phyloP scores from a whole-genome alignment of 2,888 invertebrate genomes.

The Drosophila borborema region DNA sequence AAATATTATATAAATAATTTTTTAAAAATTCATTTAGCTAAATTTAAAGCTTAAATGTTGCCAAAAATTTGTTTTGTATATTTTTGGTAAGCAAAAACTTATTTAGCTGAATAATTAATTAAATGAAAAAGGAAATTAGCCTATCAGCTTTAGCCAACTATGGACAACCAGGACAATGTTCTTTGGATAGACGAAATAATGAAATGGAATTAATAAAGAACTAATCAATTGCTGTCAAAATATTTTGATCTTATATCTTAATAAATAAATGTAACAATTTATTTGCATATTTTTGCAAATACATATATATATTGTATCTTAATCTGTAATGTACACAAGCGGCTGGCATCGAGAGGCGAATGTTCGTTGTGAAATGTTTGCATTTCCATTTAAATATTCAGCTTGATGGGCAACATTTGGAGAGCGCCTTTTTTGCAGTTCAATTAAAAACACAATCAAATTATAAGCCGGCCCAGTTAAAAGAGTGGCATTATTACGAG shows the following conservation, averaged over 20 bases:
- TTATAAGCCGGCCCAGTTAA: conserved; percentile 8
- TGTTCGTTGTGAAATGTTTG: conserved; percentile 2
- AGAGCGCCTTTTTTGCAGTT: conserved; percentile 11
- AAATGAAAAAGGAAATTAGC: too few relatives aligned
- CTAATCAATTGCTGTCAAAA: not conserved
- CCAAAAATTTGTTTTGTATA: not conserved
- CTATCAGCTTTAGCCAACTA: too few relatives aligned
- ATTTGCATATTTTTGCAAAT: not conserved
- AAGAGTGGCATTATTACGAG: conserved; percentile 6
- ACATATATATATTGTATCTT: not conserved
- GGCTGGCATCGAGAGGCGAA: too few relatives aligned
- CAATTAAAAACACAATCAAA: conserved; percentile 17
- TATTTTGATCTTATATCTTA: not conserved
- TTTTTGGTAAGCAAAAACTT: not conserved
- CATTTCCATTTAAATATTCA: conserved; percentile 2
- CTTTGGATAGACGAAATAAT: too few relatives aligned
- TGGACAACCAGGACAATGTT: too few relatives aligned
- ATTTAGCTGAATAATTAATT: not conserved
- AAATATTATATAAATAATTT: too few relatives aligned
- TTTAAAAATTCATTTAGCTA: too few relatives aligned
- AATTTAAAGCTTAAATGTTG: not conserved
- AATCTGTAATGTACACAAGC: conserved; percentile 3
- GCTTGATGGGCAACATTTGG: not conserved
- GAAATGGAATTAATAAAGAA: not conserved
- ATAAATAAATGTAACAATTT: not conserved